Base-by-base conservation (phyloP, 2,797 vertebrate species). In the Microctenopoma lineatum region DNA sequence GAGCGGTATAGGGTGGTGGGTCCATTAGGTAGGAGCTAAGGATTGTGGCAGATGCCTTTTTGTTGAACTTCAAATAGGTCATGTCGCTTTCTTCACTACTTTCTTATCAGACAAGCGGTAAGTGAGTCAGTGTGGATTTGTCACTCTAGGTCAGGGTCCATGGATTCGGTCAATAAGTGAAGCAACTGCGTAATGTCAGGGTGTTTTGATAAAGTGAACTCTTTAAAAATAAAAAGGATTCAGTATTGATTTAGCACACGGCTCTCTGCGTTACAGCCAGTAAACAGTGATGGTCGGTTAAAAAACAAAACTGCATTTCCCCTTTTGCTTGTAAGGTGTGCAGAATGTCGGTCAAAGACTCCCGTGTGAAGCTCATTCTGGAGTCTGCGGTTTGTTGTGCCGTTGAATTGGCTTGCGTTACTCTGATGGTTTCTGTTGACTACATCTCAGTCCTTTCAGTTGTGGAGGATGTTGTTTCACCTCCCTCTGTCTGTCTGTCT, bases 71-170 rank as follows among this genome's bases (percentile, higher is more conserved):
- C 4, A 12, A 47, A 61, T 15, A 25, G n/a, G 13, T 7, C 4
- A 4, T 5, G 7, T 34, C 34, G 16, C 32, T 16, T 18, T 52
- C 41, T 13, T 47, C 26, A 59, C 52, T 38, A 39, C 50, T 51
- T 56, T 52, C 55, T 73, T 85, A 80, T 87, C 73, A 42, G 52
- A 18, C 32, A 27, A 60, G 1, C 14, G 5, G 7, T 67, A 70
- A 78, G 48, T 63, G 13, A 7, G 25, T 72, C 15, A 1, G 9
- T n/a, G 55, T 46, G 0, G 58, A 70, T 77, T 76, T 60, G 66
- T 73, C 78, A 53, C 9, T 60, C n/a, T 54, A 16, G 75, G 26
- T 73, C 59, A 81, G 80, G 64, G 78, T 85, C 70, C 75, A 79
- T 14, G 29, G 8, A 11, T n/a, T 56, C 11, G 0, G 0, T 46